Evolutionary conservation across 2,888 invertebrate genomes (phyloP).

Genomic region (Apantesis nais): DNA sequence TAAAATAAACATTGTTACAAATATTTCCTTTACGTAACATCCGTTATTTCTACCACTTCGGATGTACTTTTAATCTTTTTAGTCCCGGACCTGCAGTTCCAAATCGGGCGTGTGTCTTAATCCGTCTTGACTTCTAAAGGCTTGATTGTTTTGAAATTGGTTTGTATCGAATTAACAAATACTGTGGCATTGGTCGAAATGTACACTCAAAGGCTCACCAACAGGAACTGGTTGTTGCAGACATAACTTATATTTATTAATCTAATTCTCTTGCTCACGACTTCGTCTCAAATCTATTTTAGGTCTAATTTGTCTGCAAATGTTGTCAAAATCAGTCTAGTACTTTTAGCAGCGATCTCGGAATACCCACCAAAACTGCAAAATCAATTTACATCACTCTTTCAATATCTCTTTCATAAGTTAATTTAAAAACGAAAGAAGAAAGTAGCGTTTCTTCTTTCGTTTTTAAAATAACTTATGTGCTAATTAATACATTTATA

Average conservation of each 20-base stretch:
- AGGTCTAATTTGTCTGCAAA: background rate
- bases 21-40: conserved; percentile 28
- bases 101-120: conserved; percentile 9
- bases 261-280: background rate
- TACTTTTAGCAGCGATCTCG: background rate
- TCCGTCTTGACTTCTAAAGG: background rate
- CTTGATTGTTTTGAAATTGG: conserved; percentile 8
- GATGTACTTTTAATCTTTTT: conserved; percentile 23
- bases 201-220: background rate
- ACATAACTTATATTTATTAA: background rate
- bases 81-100: conserved; percentile 17
- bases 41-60: conserved; percentile 20
- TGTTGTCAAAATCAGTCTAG: background rate
- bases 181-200: background rate
- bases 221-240: background rate
- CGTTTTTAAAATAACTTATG: no score
- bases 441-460: background rate
- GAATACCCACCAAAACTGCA: background rate
- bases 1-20: conserved; percentile 26
- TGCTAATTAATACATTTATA: background rate
- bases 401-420: no score
- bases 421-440: no score
- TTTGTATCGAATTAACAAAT: conserved; percentile 1
- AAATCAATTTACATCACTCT: background rate
- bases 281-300: background rate